Evolutionary conservation across 2,797 vertebrate species (phyloP).

Genomic region (Eremophila alpestris): DNA sequence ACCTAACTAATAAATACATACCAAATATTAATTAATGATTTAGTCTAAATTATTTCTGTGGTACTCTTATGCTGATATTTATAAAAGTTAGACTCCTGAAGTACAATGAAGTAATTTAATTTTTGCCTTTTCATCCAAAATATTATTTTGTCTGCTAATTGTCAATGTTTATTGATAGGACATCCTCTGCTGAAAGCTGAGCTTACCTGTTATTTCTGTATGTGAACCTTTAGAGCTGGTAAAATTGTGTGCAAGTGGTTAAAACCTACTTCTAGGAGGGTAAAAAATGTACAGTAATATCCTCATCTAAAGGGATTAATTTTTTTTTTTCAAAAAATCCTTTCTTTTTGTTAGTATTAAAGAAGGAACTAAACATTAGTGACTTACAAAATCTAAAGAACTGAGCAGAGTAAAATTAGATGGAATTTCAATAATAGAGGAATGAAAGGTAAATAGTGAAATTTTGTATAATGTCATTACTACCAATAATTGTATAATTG

Average conservation of each 20-base stretch:
- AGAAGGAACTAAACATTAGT: background rate
- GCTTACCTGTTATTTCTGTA: fast-evolving
- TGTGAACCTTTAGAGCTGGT: background rate
- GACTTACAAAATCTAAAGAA: background rate
- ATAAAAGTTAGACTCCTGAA: background rate
- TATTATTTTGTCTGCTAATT: background rate
- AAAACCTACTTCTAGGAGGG: background rate
- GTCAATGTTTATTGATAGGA: background rate
- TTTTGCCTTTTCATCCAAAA: background rate
- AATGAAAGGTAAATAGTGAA: background rate
- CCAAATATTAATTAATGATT: background rate
- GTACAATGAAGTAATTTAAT: background rate
- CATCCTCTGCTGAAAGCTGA: background rate
- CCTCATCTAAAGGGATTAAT: background rate
- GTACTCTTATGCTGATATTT: background rate
- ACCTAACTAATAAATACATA: background rate
- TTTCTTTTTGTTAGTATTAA: background rate
- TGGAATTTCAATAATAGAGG: background rate
- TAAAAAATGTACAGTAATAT: background rate
- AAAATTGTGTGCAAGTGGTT: background rate
- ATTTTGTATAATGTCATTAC: background rate
- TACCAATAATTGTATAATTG: background rate
- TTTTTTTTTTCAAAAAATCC: background rate
- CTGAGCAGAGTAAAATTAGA: background rate
- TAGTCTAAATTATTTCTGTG: background rate